Base-by-base conservation (phyloP, 1,140 invertebrate genomes). In the Scaptomyza montana region DNA sequence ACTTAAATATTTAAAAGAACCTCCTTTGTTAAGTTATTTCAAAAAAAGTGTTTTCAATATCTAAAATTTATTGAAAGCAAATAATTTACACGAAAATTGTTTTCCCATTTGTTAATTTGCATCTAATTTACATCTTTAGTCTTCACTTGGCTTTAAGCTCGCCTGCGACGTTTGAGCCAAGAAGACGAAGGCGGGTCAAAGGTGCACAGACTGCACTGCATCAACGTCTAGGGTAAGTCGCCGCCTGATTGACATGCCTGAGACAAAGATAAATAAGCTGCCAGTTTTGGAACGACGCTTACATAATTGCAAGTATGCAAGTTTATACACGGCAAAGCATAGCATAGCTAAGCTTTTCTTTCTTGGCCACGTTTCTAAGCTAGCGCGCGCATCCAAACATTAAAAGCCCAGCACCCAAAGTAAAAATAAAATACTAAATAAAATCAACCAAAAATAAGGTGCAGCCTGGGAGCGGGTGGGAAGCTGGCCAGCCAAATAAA, bases 251-350 rank as follows among this genome's bases (percentile, higher is more conserved):
- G 80, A 85, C 80, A 85, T 85, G 80, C 60, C 80, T 77, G 66
- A 85, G 80, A 85, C 80, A 85, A 80, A 85, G 80, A 85, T 85
- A 85, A 85, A 86, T 80, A 82, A 85, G 80, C 80, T 86, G 80
- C 80, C 81, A 85, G 77, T 85, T 86, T 85, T 85, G 81, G 80
- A 77, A 80, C 80, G 77, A 50, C 77, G 81, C 80, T 85, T 85
- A 82, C 80, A 82, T 82, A 82, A 82, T 82, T 82, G 78, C 75
- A 47, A 66, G 74, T 74, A 80, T 73, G 68, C 53, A 43, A 46
- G 7, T 33, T 16, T 1, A 33, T 33, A 33, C 30, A 33, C 30
- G 30, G 30, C 30, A 33, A 16, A 16, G n/a, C n/a, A n/a, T 30
- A 30, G 30, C 30, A 3, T 0, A 30, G 30, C 30, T 33, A 6